Conservation (phyloP, 2,888 invertebrate species). For the Ornithoptera priamus region DNA sequence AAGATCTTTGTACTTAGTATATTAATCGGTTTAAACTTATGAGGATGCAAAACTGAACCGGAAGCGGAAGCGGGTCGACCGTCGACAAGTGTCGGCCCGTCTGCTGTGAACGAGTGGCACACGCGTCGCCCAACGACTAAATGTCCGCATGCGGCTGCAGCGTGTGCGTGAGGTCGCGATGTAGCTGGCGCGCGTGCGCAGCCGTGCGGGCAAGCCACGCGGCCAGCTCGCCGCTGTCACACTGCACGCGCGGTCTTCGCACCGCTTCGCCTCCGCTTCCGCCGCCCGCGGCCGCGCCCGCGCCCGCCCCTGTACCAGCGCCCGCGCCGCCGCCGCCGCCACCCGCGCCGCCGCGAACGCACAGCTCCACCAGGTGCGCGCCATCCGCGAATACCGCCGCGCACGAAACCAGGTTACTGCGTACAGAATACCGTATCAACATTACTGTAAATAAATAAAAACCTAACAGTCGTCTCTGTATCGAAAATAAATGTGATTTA, state of each 20-base stretch:
- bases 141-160: conserved; percentile 63
- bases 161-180: conserved; percentile 89
- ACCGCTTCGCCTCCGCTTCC: conserved; percentile 65
- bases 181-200: conserved; percentile 92
- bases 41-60: too few species aligned
- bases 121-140: conserved; percentile 24
- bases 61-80: too few species aligned
- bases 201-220: conserved; percentile 88
- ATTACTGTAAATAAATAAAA: too few species aligned
- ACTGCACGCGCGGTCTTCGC: conserved; percentile 88
- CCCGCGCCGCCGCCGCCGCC: conserved; percentile 64
- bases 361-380: conserved; percentile 86
- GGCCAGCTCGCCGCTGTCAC: conserved; percentile 86
- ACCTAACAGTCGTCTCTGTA: too few species aligned
- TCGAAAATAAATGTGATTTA: too few species aligned
- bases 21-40: too few species aligned
- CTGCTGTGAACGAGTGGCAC: too few species aligned
- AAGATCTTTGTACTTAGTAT: too few species aligned
- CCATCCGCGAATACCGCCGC: conserved; percentile 77
- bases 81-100: too few species aligned
- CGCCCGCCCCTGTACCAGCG: conserved; percentile 38
- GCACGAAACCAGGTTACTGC: conserved; percentile 84
- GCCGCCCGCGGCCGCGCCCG: conserved; percentile 54
- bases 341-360: conserved; percentile 73
- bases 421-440: too few species aligned